Evolutionary conservation across 2,888 invertebrate genomes (phyloP), one percentile per base, ranked within the genome.

Genomic region (Panopea generosa): DNA sequence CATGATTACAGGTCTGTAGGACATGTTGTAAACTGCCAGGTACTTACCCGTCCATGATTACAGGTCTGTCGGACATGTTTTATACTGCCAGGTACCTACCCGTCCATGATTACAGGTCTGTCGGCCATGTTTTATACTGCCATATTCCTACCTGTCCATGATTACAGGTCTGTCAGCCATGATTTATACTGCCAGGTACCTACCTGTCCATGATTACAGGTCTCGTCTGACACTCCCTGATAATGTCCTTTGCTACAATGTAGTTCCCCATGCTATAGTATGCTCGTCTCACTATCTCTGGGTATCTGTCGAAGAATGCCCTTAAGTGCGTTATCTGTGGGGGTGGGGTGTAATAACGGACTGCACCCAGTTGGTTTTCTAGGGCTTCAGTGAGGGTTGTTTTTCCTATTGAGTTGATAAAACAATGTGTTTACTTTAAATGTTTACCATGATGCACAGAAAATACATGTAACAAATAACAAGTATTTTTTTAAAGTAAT

Each of bases 151-250:
- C n/a, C n/a, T n/a, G n/a, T n/a, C n/a, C n/a, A n/a, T n/a, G n/a
- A n/a, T n/a, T n/a, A n/a, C n/a, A n/a, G n/a, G n/a, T n/a, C 76
- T 75, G n/a, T n/a, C n/a, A n/a, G n/a, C n/a, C n/a, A n/a, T n/a
- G n/a, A n/a, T n/a, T n/a, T n/a, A n/a, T n/a, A n/a, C n/a, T n/a
- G n/a, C n/a, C n/a, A n/a, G n/a, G n/a, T 45, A 53, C 20, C 29
- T 60, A 87, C 88, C 88, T 87, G 68, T 88, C 88, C 85, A 88
- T 86, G 2, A 88, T 82, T 26, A 87, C 88, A 4, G 85, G 75
- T 57, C 76, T 75, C 1, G 50, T 68, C 55, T 84, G 73, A 50
- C 87, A 87, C 53, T 79, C 83, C 18, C 63, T 59, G 4, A 78
- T 65, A 29, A 88, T 84, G 22, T 86, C 77, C 47, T 69, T 53